Base-by-base conservation (phyloP, 2,113 vertebrate genomes). In the Rhinolophus sinicus region DNA sequence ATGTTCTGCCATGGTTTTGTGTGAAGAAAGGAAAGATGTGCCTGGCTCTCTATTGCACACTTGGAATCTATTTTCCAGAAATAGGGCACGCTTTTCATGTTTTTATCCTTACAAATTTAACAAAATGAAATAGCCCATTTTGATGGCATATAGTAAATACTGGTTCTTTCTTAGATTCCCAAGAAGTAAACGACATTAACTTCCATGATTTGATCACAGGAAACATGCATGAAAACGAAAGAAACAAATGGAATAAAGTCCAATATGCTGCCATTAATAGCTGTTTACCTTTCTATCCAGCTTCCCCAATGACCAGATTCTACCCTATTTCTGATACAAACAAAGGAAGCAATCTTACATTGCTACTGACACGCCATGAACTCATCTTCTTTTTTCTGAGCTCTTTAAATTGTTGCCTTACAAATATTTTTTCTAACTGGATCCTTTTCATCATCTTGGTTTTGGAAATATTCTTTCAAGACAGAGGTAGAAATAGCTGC, bases 391-490 rank as follows among this genome's bases (percentile, higher is more conserved):
- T 88, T 24, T 38, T 65, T 40, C 5, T 64, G 60, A 72, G 9
- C 6, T 52, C 40, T 28, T 89, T 62, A 73, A 80, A 60, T 24
- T 70, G 64, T 81, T 47, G 58, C 33, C 38, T 92, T 80, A 80
- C 83, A 87, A 56, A 58, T 67, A 28, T 21, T 72, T 93, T 85
- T 81, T 54, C 72, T 83, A 52, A 93, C 26, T 64, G 12, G 3
- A n/a, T 15, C 14, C 12, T 60, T 54, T 90, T 75, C 35, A 65
- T 92, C 50, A 24, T 54, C 16, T 72, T 92, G 60, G 35, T 60
- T 88, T 94, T 38, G 21, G 35, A 94, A 78, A 84, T 81, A 75
- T 78, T 72, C 50, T 94, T 82, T 89, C 56, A 67, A 89, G 47
- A 30, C 5, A 65, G 30, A 78, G 40, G 72, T 76, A 90, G 64